Conservation (phyloP, 2,113 vertebrate genomes). For the Haplotaxodon microlepis region DNA sequence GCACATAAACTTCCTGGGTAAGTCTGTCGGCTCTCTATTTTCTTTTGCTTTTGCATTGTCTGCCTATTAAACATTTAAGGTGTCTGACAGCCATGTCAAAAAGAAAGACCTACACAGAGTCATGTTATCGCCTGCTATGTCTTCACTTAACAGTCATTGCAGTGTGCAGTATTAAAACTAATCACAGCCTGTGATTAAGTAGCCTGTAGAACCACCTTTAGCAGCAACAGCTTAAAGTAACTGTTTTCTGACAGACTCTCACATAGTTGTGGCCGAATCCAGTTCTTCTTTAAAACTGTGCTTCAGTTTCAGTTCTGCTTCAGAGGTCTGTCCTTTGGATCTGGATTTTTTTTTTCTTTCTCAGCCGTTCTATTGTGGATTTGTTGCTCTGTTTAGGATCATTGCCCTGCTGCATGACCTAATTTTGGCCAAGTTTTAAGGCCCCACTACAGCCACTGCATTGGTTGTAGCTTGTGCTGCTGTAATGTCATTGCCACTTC, state of each 20-base stretch:
- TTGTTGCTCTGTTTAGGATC: background rate
- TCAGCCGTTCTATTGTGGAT: background rate
- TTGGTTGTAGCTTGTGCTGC: background rate
- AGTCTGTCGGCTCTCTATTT: background rate
- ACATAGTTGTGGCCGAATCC: background rate
- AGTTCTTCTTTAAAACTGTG: background rate
- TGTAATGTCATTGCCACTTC: background rate
- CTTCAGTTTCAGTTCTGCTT: rapidly evolving
- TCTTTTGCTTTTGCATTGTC: background rate
- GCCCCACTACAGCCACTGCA: background rate
- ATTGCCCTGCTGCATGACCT: background rate
- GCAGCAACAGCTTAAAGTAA: background rate
- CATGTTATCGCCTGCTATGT: background rate
- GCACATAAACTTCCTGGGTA: background rate
- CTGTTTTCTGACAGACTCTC: background rate
- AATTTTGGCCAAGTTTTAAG: background rate
- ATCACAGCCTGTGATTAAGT: background rate
- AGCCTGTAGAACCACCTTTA: background rate
- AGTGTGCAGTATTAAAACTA: background rate
- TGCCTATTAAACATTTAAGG: background rate
- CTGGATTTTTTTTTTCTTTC: background rate
- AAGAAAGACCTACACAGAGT: background rate
- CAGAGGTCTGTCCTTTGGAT: background rate
- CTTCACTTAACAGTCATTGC: background rate
- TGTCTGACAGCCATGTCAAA: background rate